These are phyloP conservation scores for Oxygymnocypris stewartii DNA, from an alignment of 2,113 vertebrate species.

Conservation along the genomic window DNA sequence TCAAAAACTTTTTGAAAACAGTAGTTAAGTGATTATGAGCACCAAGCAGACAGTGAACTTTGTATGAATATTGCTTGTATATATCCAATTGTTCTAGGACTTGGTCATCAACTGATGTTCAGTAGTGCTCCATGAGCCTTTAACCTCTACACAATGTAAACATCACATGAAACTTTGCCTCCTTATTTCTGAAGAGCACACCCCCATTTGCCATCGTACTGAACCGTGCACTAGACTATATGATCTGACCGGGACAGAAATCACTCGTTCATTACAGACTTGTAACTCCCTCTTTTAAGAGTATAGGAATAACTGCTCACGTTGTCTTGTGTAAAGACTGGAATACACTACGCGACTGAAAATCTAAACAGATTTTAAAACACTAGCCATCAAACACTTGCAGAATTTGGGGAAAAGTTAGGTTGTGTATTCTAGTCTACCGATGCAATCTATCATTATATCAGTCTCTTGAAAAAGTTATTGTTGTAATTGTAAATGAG, in stretches of 20 bases:
- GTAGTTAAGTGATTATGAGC: neutral
- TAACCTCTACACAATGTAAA: neutral
- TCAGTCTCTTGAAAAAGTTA: neutral
- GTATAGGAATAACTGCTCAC: neutral
- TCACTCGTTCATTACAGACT: neutral
- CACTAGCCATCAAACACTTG: neutral
- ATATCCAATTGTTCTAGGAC: neutral
- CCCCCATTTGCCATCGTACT: no score
- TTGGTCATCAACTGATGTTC: neutral
- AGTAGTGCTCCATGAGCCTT: neutral
- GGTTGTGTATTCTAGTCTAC: neutral
- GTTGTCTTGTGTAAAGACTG: neutral
- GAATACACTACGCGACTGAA: neutral
- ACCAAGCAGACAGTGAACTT: neutral
- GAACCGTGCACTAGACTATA: neutral
- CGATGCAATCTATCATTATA: neutral
- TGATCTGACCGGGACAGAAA: neutral
- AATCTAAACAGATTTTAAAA: neutral
- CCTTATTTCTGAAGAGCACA: neutral
- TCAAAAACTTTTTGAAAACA: neutral
- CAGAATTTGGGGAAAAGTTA: neutral
- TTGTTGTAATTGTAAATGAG: neutral
- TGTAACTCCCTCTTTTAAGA: neutral
- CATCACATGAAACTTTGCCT: neutral
- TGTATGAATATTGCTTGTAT: neutral